Conservation (phyloP, 2,888 invertebrate genomes). For the Zygaena filipendulae region DNA sequence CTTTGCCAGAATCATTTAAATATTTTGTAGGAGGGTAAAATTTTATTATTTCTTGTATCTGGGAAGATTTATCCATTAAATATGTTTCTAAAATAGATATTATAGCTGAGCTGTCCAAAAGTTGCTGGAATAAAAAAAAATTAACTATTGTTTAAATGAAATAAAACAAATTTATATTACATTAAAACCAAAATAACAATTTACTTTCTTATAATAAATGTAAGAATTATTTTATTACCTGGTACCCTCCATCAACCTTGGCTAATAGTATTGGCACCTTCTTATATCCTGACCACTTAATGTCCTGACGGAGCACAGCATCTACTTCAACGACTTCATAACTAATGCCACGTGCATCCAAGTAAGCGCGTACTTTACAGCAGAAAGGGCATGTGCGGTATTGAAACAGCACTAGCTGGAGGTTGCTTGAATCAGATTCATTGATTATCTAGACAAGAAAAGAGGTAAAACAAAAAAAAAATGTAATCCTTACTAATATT, state of each 20-base stretch:
- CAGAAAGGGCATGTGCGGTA: constrained; percentile 99
- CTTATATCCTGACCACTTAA: constrained; percentile 93
- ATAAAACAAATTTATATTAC: neutral
- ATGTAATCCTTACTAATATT: no score
- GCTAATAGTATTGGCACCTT: constrained; percentile 94
- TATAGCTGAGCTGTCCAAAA: constrained; percentile 95
- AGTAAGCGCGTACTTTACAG: constrained; percentile 90
- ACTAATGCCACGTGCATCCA: constrained; percentile 93
- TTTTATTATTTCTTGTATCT: constrained; percentile 76
- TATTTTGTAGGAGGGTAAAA: constrained; percentile 81
- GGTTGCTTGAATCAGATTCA: constrained; percentile 71
- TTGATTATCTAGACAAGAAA: constrained; percentile 68
- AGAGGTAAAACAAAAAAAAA: neutral
- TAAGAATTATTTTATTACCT: no score
- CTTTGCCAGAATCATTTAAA: constrained; percentile 74
- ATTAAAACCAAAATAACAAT: no score
- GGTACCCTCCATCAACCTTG: constrained; percentile 77
- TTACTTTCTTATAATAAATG: no score
- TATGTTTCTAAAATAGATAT: constrained; percentile 88
- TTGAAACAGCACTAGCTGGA: constrained; percentile 91
- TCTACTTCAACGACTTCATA: constrained; percentile 98
- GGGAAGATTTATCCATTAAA: constrained; percentile 68
- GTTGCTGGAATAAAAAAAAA: constrained; percentile 68
- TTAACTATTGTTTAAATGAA: constrained; percentile 1
- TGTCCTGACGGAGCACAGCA: constrained; percentile 90